Base-by-base conservation (phyloP, 1,140 invertebrate species). In the Apis mellifera region DNA sequence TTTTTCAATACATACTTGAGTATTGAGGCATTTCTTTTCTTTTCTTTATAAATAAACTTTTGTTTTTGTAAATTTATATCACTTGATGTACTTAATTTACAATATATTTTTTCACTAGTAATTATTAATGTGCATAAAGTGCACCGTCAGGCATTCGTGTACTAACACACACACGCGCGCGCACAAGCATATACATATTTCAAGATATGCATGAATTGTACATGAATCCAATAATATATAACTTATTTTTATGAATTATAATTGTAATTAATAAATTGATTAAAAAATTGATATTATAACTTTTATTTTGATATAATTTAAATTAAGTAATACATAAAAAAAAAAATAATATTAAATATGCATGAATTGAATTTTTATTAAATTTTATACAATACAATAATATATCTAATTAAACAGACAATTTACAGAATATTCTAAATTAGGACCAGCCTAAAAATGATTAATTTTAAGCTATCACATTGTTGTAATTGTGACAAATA, bases 371-470 rank as follows among this genome's bases (percentile, higher is more conserved):
- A 72, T 9, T 57, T 86, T 84, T 87, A 84, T 86, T 83, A 48
- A 48, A 54, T 66, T 81, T 78, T 19, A 64, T 81, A 48, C 75
- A 54, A 62, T 50, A 79, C 77, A 86, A 75, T 84, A 79, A 26
- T 69, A 59, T 66, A 50, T 74, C 64, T 73, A 54, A 55, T 73
- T 73, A 83, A 87, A 77, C 59, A 32, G 68, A 84, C 23, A 88
- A 84, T 87, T 84, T 73, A 84, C 74, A 78, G 76, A 86, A 84
- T 77, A 78, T 87, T 71, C 83, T 92, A 86, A 90, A 89, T 91
- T 91, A 92, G 88, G 90, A 82, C 86, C 88, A 90, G 89, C 88
- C 90, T 91, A 92, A 90, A 88, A 84, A 83, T 86, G 0, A 73
- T 84, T 76, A 86, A 83, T 80, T 48, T 73, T 57, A 55, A 71